Evolutionary conservation across 2,888 invertebrate genomes (phyloP).

Genomic region (Brachyptera risi): DNA sequence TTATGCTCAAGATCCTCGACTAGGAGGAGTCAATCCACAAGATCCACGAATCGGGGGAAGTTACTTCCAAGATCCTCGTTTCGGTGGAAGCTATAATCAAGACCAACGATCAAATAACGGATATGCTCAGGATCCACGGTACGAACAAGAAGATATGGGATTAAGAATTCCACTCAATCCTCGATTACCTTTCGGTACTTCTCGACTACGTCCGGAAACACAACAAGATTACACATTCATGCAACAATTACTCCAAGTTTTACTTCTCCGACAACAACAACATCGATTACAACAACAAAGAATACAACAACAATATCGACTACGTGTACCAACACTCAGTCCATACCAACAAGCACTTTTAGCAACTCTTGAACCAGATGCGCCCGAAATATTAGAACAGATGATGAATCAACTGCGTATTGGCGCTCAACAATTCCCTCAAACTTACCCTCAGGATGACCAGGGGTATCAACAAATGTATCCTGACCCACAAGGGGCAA

Average conservation of each 20-base stretch:
- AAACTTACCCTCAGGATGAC: neutral
- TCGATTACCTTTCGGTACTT: constrained; percentile 4
- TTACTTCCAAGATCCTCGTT: constrained; percentile 8
- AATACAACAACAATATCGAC: constrained; percentile 11
- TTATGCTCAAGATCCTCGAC: constrained; percentile 2
- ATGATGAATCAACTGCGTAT: constrained; percentile 13
- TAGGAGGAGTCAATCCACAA: neutral
- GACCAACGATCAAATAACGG: neutral
- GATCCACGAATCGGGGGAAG: constrained; percentile 2
- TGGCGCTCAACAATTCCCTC: constrained; percentile 10
- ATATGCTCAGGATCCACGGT: neutral
- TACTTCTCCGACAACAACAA: constrained; percentile 10
- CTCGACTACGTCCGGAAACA: neutral
- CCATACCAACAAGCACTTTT: constrained; percentile 28
- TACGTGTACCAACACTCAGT: constrained; percentile 10
- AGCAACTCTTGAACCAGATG: constrained; percentile 25
- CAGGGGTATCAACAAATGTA: constrained; percentile 3
- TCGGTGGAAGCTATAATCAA: neutral
- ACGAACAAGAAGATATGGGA: neutral
- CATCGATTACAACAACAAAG: neutral
- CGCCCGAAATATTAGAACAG: constrained; percentile 27
- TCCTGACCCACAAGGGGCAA: neutral
- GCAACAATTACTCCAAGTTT: constrained; percentile 21
- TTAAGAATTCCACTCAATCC: constrained; percentile 6
- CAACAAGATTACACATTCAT: constrained; percentile 1